Conservation (phyloP, 2,113 vertebrate genomes). For the Pimephales promelas region DNA sequence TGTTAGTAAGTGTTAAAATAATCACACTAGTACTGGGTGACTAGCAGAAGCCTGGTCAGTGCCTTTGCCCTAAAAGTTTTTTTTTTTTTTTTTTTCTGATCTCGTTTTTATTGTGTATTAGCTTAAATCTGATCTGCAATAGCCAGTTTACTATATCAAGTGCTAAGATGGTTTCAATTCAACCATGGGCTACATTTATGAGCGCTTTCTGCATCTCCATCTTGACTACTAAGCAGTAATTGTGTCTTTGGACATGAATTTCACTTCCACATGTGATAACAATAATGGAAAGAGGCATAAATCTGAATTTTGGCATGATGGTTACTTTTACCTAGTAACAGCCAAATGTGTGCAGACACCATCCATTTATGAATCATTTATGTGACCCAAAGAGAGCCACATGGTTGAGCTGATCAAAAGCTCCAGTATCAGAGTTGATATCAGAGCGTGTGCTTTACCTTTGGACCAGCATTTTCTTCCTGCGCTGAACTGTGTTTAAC, state of each 20-base stretch:
- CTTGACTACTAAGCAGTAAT: neutral
- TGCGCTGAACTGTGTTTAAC: conserved; percentile 61
- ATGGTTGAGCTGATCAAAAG: conserved; percentile 43
- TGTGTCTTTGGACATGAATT: neutral
- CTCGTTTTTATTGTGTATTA: neutral
- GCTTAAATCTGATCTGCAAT: conserved; percentile 15
- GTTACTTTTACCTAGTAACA: neutral
- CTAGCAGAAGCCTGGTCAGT: conserved; percentile 34
- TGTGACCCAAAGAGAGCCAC: conserved; percentile 12
- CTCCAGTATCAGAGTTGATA: neutral
- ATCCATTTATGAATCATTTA: neutral
- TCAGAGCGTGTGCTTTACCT: conserved; percentile 64
- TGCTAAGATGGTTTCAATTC: conserved; percentile 21
- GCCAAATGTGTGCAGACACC: neutral
- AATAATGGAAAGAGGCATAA: neutral
- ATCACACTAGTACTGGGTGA: neutral
- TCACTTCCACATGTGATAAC: neutral
- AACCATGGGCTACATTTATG: conserved; percentile 8
- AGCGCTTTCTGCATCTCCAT: neutral
- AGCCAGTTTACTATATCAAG: conserved; percentile 11
- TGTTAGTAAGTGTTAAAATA: neutral
- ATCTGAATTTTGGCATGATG: neutral
- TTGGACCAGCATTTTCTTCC: conserved; percentile 60
- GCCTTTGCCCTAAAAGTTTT: neutral
- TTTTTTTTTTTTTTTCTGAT: neutral